Evolutionary conservation across 2,797 vertebrate genomes (phyloP), one percentile per base, ranked within the genome.

Genomic region (Novumbra hubbsi): DNA sequence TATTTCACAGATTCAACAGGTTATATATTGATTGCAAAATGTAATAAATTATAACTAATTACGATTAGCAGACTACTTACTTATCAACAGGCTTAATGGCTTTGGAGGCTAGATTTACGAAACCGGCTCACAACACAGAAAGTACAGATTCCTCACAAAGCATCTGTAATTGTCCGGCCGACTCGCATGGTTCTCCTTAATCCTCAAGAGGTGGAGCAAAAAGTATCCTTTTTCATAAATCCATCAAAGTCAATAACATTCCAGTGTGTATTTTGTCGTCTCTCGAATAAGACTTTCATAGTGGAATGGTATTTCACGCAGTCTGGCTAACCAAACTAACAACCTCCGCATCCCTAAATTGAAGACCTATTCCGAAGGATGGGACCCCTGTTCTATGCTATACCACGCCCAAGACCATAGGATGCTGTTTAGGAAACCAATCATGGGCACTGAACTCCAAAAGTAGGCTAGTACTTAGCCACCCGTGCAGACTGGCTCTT

Each of bases 51-150:
- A 64, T 41, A 19, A 19, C 50, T 52, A 19, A 45, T 45, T 45
- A 45, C 41, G 1, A 45, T 45, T 19, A 19, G 50, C 4, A 21
- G 34, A 78, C 76, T 62, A 70, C 68, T 70, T 68, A 11, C 62
- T 74, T 64, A 68, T 27, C 30, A 45, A 1, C 14, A 14, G 41
- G 41, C 12, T 63, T 74, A 62, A 49, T 74, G 50, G 52, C 70
- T 60, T 66, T 68, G 66, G 70, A 67, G 72, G 64, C 63, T 66
- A 57, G 24, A 19, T 19, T 52, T 27, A 17, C 50, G 8, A 19
- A 30, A 64, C 17, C 7, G 15, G 63, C 17, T 63, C 52, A 69
- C 74, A 71, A 74, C 50, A 74, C 68, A 63, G 71, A 55, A 63
- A 45, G 63, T 63, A 68, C n/a, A 68, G 9, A 38, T 68, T 21